Evolutionary conservation across 2,797 vertebrate species (phyloP), one percentile per base, ranked within the genome.

Genomic region (Spinus olivaceus): DNA sequence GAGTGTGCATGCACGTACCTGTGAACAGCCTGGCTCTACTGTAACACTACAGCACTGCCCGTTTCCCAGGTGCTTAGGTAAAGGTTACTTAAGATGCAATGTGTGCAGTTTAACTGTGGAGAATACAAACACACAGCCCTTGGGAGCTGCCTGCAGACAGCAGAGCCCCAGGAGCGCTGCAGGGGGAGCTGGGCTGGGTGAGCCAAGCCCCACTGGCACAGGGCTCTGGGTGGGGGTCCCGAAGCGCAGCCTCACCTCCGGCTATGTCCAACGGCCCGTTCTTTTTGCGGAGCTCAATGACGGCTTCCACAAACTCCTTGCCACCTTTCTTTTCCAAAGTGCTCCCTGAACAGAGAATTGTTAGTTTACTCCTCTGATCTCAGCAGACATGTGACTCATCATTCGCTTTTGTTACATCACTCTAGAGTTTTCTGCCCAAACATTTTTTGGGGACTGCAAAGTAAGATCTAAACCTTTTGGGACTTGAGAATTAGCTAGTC

Each of bases 301-400:
- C 97, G 4, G 99, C 99, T 33, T 99, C 99, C 53, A 97, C 96
- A 95, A 99, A 99, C 95, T 99, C 99, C 98, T 99, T 99, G 86
- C 99, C 99, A 23, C 99, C 99, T 76, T 99, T 99, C 97, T 99
- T 99, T 96, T 99, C 99, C 98, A 99, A 98, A 81, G 99, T 99
- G 73, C 97, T 98, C 71, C 99, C 99, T 99, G 98, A 70, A 96
- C 94, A 97, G 96, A 97, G 96, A 97, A 94, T 56, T 20, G 15
- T n/a, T 51, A 95, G 50, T 97, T 95, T 97, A 97, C 22, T 51
- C 20, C 46, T 93, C 90, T 19, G 57, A 53, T 73, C 9, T 32
- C 66, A 25, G 80, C 94, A 95, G n/a, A 95, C 39, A 81, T 1
- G 85, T 24, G 86, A 96, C 47, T 82, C 54, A 86, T 69, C 76